Evolutionary conservation across 2,113 vertebrate genomes (phyloP).

Genomic region (Stegastes partitus): DNA sequence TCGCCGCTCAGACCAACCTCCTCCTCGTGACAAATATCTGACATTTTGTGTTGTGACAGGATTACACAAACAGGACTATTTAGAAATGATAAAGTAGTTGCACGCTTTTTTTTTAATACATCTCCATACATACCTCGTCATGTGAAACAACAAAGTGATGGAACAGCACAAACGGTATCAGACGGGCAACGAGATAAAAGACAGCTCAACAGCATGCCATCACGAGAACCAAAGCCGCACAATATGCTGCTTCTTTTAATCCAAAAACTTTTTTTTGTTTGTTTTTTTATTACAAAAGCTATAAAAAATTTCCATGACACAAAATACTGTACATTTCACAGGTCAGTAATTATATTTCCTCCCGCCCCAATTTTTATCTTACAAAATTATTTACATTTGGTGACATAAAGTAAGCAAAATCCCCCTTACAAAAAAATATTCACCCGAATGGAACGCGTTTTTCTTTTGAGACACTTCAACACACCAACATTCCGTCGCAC

Average conservation of each 20-base stretch:
- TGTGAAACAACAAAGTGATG: constrained; percentile 64
- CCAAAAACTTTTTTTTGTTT: constrained; percentile 25
- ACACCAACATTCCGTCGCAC: constrained; percentile 22
- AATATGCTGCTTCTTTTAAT: constrained; percentile 32
- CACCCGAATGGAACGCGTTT: constrained; percentile 1
- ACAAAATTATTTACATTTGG: constrained; percentile 79
- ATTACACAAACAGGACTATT: constrained; percentile 13
- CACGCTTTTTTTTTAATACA: constrained; percentile 84
- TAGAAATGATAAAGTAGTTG: constrained; percentile 68
- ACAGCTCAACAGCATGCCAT: constrained; percentile 63
- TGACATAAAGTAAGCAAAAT: constrained; percentile 48
- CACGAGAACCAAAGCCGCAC: constrained; percentile 32
- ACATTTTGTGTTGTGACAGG: neutral
- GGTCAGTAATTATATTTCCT: constrained; percentile 53
- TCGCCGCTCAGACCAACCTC: neutral
- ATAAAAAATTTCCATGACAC: constrained; percentile 69
- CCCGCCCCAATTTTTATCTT: constrained; percentile 35
- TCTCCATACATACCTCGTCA: constrained; percentile 61
- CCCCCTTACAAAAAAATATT: constrained; percentile 48
- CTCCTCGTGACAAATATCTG: neutral
- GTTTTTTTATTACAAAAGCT: constrained; percentile 77
- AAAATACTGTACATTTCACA: constrained; percentile 86
- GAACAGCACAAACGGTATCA: constrained; percentile 59
- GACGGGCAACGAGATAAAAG: too few species aligned
- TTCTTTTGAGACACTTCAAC: constrained; percentile 12